Evolutionary conservation across 2,797 vertebrate genomes (phyloP).

Genomic region (Squalus acanthias): DNA sequence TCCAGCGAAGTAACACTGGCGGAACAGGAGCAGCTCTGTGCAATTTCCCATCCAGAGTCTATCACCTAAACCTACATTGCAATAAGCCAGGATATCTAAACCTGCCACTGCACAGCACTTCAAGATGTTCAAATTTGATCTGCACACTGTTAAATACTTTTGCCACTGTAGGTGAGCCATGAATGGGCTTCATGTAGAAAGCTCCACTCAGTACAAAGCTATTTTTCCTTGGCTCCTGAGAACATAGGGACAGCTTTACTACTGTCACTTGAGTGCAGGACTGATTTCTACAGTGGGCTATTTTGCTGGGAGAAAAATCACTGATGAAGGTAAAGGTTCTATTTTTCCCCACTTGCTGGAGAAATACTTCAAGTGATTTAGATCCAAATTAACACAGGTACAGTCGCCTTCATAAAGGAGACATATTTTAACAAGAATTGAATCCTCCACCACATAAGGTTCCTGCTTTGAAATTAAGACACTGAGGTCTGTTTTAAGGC

Average conservation of each 20-base stretch:
- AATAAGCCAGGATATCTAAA: no score
- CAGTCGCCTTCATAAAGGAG: neutral
- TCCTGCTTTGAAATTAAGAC: neutral
- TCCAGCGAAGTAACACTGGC: no score
- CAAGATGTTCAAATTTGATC: neutral
- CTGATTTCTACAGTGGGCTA: neutral
- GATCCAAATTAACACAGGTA: neutral
- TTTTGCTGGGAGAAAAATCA: neutral
- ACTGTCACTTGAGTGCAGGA: neutral
- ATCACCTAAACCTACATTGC: no score
- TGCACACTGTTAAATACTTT: neutral
- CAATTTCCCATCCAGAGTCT: no score
- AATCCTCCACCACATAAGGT: neutral
- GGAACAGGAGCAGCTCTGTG: no score
- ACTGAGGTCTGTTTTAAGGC: neutral
- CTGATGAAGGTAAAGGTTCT: neutral
- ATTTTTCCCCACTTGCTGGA: neutral
- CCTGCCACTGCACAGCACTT: neutral
- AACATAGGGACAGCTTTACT: neutral
- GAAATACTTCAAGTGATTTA: neutral
- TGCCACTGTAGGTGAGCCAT: neutral
- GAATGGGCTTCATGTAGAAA: neutral
- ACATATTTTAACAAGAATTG: neutral
- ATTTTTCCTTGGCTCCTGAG: neutral
- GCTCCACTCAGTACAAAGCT: neutral